phyloP scores from a whole-genome alignment of 2,888 invertebrate genomes.

The Hesperia comma region DNA sequence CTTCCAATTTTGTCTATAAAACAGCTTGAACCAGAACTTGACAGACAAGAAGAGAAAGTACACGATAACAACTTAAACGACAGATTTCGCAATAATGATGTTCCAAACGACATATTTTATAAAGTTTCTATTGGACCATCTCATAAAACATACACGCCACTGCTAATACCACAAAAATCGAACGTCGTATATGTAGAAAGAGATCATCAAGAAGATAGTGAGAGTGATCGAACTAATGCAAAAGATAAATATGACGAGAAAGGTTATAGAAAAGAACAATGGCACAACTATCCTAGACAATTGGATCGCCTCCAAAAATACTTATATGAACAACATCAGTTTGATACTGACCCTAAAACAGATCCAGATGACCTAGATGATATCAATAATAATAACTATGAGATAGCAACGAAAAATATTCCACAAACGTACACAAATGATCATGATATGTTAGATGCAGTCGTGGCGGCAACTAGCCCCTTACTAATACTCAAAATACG shows the following conservation, averaged over 20 bases:
- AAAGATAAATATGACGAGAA: slow-evolving; percentile 52
- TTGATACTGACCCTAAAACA: slow-evolving; percentile 35
- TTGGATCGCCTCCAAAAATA: slow-evolving; percentile 68
- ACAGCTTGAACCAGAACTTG: slow-evolving; percentile 55
- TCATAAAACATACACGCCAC: slow-evolving; percentile 47
- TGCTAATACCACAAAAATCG: slow-evolving; percentile 53
- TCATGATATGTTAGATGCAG: slow-evolving; percentile 54
- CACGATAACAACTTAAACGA: slow-evolving; percentile 71
- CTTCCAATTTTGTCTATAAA: slow-evolving; percentile 62
- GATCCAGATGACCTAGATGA: slow-evolving; percentile 54
- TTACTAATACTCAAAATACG: slow-evolving; percentile 70
- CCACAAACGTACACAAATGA: slow-evolving; percentile 49
- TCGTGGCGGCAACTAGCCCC: slow-evolving; percentile 59
- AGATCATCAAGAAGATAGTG: slow-evolving; percentile 54
- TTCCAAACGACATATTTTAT: slow-evolving; percentile 61
- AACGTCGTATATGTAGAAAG: slow-evolving; percentile 49
- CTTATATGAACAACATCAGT: slow-evolving; percentile 46
- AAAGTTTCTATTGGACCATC: slow-evolving; percentile 50
- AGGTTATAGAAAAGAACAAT: slow-evolving; percentile 71
- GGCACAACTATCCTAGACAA: slow-evolving; percentile 75
- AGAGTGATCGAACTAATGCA: slow-evolving; percentile 47
- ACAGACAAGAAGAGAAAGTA: slow-evolving; percentile 56
- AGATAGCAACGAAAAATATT: slow-evolving; percentile 45
- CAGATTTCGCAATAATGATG: slow-evolving; percentile 58
- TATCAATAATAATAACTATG: slow-evolving; percentile 20